Evolutionary conservation across 1,140 invertebrate genomes (phyloP), one percentile per base, ranked within the genome.

Genomic region (Bombus picipes): DNA sequence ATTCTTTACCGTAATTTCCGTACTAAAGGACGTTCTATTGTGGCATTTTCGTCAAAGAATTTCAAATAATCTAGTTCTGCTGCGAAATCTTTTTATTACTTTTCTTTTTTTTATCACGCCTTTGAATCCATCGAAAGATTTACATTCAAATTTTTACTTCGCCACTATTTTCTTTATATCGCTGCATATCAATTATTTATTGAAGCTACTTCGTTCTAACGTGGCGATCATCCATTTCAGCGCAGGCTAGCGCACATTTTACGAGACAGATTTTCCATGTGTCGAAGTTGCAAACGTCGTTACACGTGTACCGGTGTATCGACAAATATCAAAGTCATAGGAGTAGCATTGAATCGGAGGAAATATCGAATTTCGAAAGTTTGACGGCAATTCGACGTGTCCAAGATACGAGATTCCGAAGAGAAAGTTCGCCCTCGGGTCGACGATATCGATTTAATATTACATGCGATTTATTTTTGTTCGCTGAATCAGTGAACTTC

Each of bases 391-490:
- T 43, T 41, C 1, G 39, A 34, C 13, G 4, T 4, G 10, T 53
- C 12, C 22, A 8, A 57, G 25, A 37, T 22, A 32, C 37, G 10
- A 13, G 18, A 28, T 65, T 65, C 28, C 53, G 6, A 13, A 41
- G 47, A 76, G 41, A 57, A 70, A 71, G 34, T 22, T 74, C 3
- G 57, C n/a, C 43, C 37, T 39, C n/a, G 6, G 3, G 28, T 34
- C 28, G 47, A 57, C 62, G 43, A 32, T 57, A 77, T 71, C 73
- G 74, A 77, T 83, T 77, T 47, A 8, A 70, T 43, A n/a, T 34
- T 32, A 32, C 9, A 25, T 10, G 15, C 10, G 41, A 28, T 74
- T 73, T 81, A 81, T 81, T 65, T 81, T 62, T 28, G 25, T 65
- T 71, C 18, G 22, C 32, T 65, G 70, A 81, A 70, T 80, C 66